Base-by-base conservation (phyloP, 2,797 vertebrate genomes). In the Galaxias olidus region DNA sequence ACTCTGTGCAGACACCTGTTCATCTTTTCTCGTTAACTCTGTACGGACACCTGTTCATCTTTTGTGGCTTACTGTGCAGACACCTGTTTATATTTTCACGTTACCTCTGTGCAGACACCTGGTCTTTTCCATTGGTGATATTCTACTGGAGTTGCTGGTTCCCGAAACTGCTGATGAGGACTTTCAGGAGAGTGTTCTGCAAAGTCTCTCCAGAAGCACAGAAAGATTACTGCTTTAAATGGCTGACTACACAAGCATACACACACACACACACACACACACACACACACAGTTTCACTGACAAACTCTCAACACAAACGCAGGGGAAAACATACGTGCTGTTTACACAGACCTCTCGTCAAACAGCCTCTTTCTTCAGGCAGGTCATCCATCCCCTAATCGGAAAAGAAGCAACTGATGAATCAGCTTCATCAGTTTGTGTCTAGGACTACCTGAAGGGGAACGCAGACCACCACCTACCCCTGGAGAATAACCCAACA, bases 81-180 rank as follows among this genome's bases (percentile, higher is more conserved):
- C n/a, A n/a, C n/a, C n/a, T n/a, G n/a, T n/a, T n/a, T n/a, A n/a
- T n/a, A n/a, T n/a, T n/a, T n/a, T n/a, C n/a, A n/a, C n/a, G n/a
- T n/a, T n/a, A n/a, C n/a, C 30, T 30, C 30, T 6, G 30, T 30
- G 40, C 83, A 97, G 96, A 84, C 94, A 98, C 79, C 89, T 98
- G 81, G 90, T 97, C 82, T 98, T 93, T 88, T 93, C 92, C 79
- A 79, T 98, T 45, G 91, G 93, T 79, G 96, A 98, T 73, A 83
- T 96, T 74, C 90, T 98, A 52, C 81, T 98, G 80, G 95, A 96
- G 80, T 93, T 94, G 80, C 81, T 98, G 84, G 86, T 96, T 74
- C 93, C 95, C 68, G 91, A 93, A 73, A 77, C 80, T 48, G 88
- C 89, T 0, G 83, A 86, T 3, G 74, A 93, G 17, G 87, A 90